phyloP scores from a whole-genome alignment of 2,113 vertebrate species.

The Laterallus jamaicensis region DNA sequence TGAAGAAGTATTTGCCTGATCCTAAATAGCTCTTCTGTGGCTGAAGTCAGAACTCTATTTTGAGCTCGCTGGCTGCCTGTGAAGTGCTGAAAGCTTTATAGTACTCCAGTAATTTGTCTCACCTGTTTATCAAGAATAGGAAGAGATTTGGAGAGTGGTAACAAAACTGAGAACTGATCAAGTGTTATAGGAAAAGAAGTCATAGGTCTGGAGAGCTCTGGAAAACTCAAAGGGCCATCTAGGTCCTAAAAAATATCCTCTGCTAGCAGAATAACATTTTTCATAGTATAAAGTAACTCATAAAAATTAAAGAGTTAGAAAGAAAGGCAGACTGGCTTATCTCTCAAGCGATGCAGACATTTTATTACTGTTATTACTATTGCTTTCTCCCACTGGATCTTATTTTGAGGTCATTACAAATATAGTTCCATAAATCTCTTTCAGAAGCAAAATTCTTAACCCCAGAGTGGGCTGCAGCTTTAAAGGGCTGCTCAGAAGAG shows the following conservation, averaged over 20 bases:
- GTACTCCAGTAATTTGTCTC: slow-evolving; percentile 35
- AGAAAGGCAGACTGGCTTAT: slow-evolving; percentile 9
- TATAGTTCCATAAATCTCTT: neutral
- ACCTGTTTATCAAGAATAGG: slow-evolving; percentile 57
- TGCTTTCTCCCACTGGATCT: slow-evolving; percentile 1
- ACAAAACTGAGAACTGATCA: slow-evolving; percentile 4
- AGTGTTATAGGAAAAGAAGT: neutral
- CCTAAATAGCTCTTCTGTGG: neutral
- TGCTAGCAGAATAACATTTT: slow-evolving; percentile 11
- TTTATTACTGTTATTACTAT: slow-evolving; percentile 11
- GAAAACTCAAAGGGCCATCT: neutral
- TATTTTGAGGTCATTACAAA: slow-evolving; percentile 36
- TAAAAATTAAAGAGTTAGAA: slow-evolving; percentile 30
- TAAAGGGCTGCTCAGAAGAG: neutral
- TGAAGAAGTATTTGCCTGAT: slow-evolving; percentile 32
- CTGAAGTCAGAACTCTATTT: neutral
- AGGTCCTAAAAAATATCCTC: neutral
- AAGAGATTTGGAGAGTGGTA: neutral
- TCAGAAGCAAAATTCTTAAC: slow-evolving; percentile 7
- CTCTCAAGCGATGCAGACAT: neutral
- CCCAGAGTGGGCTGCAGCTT: neutral
- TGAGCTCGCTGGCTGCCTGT: neutral
- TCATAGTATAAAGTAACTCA: slow-evolving; percentile 10
- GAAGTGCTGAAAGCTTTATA: neutral
- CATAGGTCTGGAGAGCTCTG: neutral